Evolutionary conservation across 1,140 invertebrate genomes (phyloP), one percentile per base, ranked within the genome.

Genomic region (Parapsyche elsis): DNA sequence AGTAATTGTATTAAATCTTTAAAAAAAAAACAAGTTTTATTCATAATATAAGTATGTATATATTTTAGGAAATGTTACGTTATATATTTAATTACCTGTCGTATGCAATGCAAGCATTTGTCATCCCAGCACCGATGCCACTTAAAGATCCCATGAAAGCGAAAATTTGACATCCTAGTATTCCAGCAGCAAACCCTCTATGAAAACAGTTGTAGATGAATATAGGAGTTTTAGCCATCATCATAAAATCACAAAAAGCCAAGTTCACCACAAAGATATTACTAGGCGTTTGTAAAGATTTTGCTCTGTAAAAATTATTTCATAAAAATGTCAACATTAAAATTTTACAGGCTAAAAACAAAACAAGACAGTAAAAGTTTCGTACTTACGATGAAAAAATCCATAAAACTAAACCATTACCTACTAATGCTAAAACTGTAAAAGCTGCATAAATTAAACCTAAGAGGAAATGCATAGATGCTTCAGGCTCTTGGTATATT

Each of bases 221-320:
- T 83, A 96, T 93, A 0, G 95, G 95, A 0, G 94, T 92, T 88
- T 96, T 96, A 0, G 93, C 84, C 93, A 96, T 95, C 95, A 96
- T 97, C 16, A 95, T 89, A 84, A 96, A 94, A 86, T 97, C 96
- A 81, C 94, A 93, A 45, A 97, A 89, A 7, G 96, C 95, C 85
- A 97, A 87, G 86, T 97, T 96, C 5, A 97, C 90, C 1, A 97
- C 94, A 79, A 97, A 94, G 87, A 97, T 93, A 84, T 98, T 98
- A 9, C 96, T 97, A 14, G 96, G 94, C 0, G 96, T 97, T 83
- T 95, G 90, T 71, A 98, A 86, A 61, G 91, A 91, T 87, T 96
- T 95, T 2, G 94, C 93, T 78, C 96, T 97, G 87, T 24, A 89
- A 88, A 78, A 9, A 57, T 38, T 38, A 7, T 38, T 7, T 70